These are phyloP conservation scores for Andrena chrysosceles DNA, from an alignment of 2,888 invertebrate species.

Conservation along the genomic window DNA sequence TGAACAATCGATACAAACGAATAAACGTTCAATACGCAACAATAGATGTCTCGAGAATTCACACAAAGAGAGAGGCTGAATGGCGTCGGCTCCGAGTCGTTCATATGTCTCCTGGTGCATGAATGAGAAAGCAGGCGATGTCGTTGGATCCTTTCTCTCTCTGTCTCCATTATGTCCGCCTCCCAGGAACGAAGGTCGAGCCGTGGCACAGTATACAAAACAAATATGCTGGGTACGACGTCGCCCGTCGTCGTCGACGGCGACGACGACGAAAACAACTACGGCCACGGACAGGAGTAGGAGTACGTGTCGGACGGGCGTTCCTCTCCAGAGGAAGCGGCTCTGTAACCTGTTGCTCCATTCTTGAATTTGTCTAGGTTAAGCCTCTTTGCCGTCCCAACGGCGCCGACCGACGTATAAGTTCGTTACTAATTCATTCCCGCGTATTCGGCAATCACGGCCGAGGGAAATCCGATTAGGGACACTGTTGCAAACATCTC, in stretches of 20 bases:
- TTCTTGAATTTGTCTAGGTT: constrained; percentile 77
- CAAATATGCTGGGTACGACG: constrained; percentile 47
- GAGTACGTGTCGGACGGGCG: constrained; percentile 25
- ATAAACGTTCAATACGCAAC: background rate
- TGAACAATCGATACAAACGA: background rate
- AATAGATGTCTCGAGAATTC: background rate
- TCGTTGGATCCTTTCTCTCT: constrained; percentile 18
- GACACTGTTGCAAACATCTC: constrained; percentile 25
- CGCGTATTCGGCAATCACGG: constrained; percentile 72
- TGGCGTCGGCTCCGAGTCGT: constrained; percentile 12
- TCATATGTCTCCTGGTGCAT: constrained; percentile 1
- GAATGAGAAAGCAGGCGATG: constrained; percentile 42
- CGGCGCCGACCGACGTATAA: constrained; percentile 57
- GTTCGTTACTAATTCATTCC: constrained; percentile 76
- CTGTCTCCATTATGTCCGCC: constrained; percentile 47
- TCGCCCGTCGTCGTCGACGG: constrained; percentile 7
- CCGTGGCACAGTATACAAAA: constrained; percentile 46
- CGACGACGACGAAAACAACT: constrained; percentile 44
- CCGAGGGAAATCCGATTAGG: constrained; percentile 67
- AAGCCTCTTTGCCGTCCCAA: constrained; percentile 70
- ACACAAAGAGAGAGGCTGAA: background rate
- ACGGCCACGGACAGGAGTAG: constrained; percentile 5
- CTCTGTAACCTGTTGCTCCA: constrained; percentile 80
- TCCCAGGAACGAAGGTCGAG: constrained; percentile 38
- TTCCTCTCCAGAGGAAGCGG: constrained; percentile 44